Percentiles rank a stretch among this genome's conserved stretches.
These are phyloP conservation scores for Crocuta crocuta DNA, from an alignment of 2,113 vertebrate genomes.

Conservation along the genomic window DNA sequence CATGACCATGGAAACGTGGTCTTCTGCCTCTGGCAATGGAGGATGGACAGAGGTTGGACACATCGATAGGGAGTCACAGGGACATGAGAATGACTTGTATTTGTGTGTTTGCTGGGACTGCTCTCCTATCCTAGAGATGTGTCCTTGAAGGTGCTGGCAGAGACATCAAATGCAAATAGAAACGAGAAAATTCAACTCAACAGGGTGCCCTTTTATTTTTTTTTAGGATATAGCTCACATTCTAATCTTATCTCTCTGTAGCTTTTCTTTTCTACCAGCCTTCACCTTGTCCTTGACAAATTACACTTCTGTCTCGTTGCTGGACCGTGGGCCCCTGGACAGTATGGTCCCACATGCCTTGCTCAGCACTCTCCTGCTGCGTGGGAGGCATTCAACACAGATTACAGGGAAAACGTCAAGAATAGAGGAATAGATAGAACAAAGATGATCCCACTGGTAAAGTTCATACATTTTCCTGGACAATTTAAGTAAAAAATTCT, in stretches of 20 bases:
- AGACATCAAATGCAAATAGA: background rate
- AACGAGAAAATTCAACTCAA: background rate
- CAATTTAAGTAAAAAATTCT: background rate
- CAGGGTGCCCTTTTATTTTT: rapidly evolving
- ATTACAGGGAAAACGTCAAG: background rate
- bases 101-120: background rate
- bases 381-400: too few relatives aligned
- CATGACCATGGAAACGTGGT: rapidly evolving
- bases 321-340: background rate
- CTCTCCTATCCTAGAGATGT: too few relatives aligned
- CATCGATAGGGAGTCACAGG: background rate
- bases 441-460: background rate
- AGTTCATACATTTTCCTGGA: background rate
- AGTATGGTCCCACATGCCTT: rapidly evolving
- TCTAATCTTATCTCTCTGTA: background rate
- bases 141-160: background rate
- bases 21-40: background rate
- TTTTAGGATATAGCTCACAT: rapidly evolving
- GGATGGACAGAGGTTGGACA: too few relatives aligned
- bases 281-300: rapidly evolving
- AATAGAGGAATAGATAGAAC: background rate
- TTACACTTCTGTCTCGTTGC: rapidly evolving
- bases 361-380: background rate
- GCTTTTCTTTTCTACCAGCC: rapidly evolving
- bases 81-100: background rate